Base-by-base conservation (phyloP, 2,888 invertebrate genomes). In the Lobophora halterata region DNA sequence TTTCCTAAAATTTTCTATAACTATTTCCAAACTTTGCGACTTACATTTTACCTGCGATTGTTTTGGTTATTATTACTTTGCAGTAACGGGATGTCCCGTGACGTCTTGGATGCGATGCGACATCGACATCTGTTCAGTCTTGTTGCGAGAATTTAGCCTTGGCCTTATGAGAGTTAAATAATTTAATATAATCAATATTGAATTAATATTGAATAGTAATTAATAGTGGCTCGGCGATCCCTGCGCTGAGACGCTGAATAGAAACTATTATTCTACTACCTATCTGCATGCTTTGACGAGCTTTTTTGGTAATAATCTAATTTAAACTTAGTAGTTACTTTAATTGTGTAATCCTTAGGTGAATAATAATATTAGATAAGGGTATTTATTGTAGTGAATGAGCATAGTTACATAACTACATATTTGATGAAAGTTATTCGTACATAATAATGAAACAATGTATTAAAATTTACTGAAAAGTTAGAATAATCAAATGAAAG, bases 111-210 rank as follows among this genome's bases (percentile, higher is more conserved):
- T 71, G 73, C 77, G 79, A 76, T 75, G 79, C 78, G 79, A 67
- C 66, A 68, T 69, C 74, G 77, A 74, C 71, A 68, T 63, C 71
- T 64, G 77, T 77, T 79, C 79, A 80, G 81, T 81, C 74, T 77
- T 82, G 81, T 83, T 85, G 86, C 85, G 86, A 85, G 86, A 87
- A 87, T 87, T 87, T 86, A 87, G 86, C 83, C 86, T 86, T 86
- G 86, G 86, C 86, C 86, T 87, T 87, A 87, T 88, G 85, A 88
- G 75, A 87, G 79, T 85, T 77, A 78, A 80, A 79, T 78, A 78
- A 79, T 71, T 79, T 77, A 81, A 79, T 85, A 72, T 86, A 86
- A 85, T 83, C 80, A 79, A 76, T 79, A 76, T 78, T 75, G 73
- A 75, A 61, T 67, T 62, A 57, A 67, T 33, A 37, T 63, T 58